A percentile compares a stretch with the other conserved stretches of the same genome.
These are phyloP conservation scores for Phrynosoma platyrhinos DNA, from an alignment of 2,113 vertebrate species.

Conservation along the genomic window DNA sequence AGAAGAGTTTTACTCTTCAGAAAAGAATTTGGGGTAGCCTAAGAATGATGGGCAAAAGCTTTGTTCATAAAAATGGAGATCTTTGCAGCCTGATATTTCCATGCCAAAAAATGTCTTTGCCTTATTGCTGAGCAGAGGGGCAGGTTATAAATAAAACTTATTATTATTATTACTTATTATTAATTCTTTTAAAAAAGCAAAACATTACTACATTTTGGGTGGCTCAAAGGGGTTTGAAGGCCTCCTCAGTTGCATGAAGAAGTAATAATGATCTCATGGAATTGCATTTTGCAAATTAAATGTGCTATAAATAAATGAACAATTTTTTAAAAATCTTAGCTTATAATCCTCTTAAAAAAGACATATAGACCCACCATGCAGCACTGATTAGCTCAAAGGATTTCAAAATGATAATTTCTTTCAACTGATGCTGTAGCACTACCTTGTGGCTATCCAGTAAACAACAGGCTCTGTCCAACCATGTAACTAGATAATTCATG, in stretches of 20 bases:
- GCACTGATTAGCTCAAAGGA: conserved; percentile 35
- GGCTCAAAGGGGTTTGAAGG: too few relatives aligned
- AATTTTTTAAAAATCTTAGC: background rate
- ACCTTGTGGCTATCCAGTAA: conserved; percentile 19
- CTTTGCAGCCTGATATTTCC: too few relatives aligned
- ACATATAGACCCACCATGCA: background rate
- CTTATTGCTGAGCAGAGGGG: too few relatives aligned
- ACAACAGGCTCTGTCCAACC: conserved; percentile 9
- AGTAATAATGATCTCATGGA: too few relatives aligned
- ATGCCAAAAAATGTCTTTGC: too few relatives aligned
- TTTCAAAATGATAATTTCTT: conserved; percentile 16
- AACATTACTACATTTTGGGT: too few relatives aligned
- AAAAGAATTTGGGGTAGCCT: background rate
- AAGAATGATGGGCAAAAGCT: background rate
- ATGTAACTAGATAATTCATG: background rate
- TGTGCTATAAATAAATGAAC: background rate
- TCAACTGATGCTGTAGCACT: conserved; percentile 23
- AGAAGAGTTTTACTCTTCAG: background rate
- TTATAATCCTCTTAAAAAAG: background rate
- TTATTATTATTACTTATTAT: too few relatives aligned
- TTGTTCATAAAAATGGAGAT: background rate
- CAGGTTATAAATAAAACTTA: too few relatives aligned
- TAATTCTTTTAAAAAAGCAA: too few relatives aligned
- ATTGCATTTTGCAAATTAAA: background rate
- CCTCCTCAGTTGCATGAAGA: too few relatives aligned